These are phyloP conservation scores for Narcine bancroftii DNA, from an alignment of 2,113 vertebrate genomes.

Conservation along the genomic window DNA sequence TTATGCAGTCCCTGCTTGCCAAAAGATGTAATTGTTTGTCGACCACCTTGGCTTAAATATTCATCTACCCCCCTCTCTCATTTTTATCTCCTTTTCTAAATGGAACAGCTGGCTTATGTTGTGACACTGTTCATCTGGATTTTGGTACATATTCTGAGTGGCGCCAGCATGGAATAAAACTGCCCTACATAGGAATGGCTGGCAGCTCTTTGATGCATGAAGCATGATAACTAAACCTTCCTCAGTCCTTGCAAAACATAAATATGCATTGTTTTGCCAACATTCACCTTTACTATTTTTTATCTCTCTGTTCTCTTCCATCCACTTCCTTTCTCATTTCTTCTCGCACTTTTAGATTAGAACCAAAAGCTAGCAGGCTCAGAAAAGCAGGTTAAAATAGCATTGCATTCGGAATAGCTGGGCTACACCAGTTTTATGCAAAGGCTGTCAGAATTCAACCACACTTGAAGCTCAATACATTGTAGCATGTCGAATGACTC, in stretches of 20 bases:
- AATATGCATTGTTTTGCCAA: neutral
- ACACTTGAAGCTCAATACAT: too few relatives aligned
- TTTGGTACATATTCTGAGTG: neutral
- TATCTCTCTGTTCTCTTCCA: neutral
- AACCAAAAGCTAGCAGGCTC: neutral
- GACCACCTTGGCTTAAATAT: neutral
- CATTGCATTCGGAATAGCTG: too few relatives aligned
- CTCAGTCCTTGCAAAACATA: neutral
- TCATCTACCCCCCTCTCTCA: neutral
- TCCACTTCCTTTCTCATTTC: neutral
- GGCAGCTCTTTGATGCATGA: neutral
- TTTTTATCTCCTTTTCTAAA: neutral
- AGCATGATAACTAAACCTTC: neutral
- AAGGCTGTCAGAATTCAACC: too few relatives aligned
- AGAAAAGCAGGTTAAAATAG: too few relatives aligned
- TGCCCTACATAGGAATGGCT: neutral
- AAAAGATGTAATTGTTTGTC: neutral
- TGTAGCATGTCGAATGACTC: too few relatives aligned
- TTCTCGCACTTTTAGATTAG: neutral
- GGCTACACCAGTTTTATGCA: too few relatives aligned
- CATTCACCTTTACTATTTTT: neutral
- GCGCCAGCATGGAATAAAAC: neutral
- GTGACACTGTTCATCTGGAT: neutral
- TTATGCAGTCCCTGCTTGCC: neutral
- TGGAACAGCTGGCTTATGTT: neutral